phyloP scores from a whole-genome alignment of 2,113 vertebrate species.

The Myotis yumanensis region DNA sequence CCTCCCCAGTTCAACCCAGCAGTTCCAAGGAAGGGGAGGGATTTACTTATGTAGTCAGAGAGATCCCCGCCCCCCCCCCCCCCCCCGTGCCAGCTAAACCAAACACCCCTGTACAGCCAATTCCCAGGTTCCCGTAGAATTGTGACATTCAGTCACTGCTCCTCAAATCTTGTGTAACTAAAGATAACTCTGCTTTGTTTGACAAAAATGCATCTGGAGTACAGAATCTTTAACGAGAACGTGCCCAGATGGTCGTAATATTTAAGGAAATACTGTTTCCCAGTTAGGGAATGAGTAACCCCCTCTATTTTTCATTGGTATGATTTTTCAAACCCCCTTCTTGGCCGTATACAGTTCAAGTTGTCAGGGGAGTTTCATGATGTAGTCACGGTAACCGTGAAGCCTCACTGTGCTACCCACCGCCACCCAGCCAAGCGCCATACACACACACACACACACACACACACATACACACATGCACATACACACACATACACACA shows the following conservation, averaged over 20 bases:
- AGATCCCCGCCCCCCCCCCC: not conserved
- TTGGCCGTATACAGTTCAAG: not conserved
- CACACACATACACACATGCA: not conserved
- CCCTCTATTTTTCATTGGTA: conserved; percentile 62
- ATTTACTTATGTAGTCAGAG: not conserved
- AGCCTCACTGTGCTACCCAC: not conserved
- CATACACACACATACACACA: not conserved
- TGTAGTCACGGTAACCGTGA: conserved; percentile 50
- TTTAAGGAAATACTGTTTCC: conserved; percentile 73
- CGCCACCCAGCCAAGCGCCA: too few species aligned
- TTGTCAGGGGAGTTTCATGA: not conserved
- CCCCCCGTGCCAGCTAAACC: not conserved
- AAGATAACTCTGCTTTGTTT: conserved; percentile 73
- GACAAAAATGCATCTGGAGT: conserved; percentile 68
- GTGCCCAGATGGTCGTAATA: conserved; percentile 66
- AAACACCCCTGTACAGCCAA: not conserved
- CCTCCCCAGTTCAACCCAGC: not conserved
- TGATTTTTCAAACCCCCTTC: not conserved
- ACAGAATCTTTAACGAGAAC: conserved; percentile 57
- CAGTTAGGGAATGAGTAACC: conserved; percentile 56
- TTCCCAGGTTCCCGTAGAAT: not conserved
- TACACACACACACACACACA: not conserved
- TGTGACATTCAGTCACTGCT: not conserved
- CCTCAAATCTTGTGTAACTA: conserved; percentile 61
- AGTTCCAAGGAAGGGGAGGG: not conserved